These are phyloP conservation scores for Hofmannophila pseudospretella DNA, from an alignment of 2,888 invertebrate genomes.

Conservation along the genomic window DNA sequence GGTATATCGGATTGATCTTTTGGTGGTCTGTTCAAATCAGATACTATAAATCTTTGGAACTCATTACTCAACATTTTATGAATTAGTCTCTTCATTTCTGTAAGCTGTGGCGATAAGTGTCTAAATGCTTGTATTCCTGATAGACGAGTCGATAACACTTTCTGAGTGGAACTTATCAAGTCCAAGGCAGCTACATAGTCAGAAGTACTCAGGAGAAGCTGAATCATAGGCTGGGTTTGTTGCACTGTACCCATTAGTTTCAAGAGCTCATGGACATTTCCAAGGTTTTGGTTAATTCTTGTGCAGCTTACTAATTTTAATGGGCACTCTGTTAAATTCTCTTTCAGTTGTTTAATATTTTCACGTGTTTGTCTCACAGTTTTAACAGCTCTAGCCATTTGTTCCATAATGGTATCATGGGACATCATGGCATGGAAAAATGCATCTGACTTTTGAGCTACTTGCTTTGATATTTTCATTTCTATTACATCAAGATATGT, in stretches of 20 bases:
- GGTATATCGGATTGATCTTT: constrained; percentile 77
- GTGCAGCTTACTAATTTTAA: constrained; percentile 86
- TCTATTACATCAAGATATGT: constrained; percentile 97
- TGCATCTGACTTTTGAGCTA: constrained; percentile 96
- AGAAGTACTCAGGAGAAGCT: constrained; percentile 93
- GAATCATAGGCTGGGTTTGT: constrained; percentile 98
- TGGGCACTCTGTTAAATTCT: constrained; percentile 87
- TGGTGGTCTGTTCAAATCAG: constrained; percentile 92
- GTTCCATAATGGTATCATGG: constrained; percentile 97
- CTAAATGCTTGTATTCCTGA: constrained; percentile 96
- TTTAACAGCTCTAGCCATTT: constrained; percentile 89
- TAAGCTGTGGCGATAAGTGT: constrained; percentile 95
- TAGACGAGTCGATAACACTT: constrained; percentile 92
- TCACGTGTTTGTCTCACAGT: constrained; percentile 85
- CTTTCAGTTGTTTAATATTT: constrained; percentile 87
- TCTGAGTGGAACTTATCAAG: constrained; percentile 96
- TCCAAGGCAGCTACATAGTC: constrained; percentile 99
- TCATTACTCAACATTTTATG: constrained; percentile 98
- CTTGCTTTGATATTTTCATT: constrained; percentile 94
- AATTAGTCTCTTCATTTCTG: constrained; percentile 96
- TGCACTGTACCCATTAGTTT: constrained; percentile 96
- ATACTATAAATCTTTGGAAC: constrained; percentile 93
- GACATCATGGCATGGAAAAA: constrained; percentile 99
- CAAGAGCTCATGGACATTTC: constrained; percentile 83
- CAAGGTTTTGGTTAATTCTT: constrained; percentile 81